Evolutionary conservation across 2,113 vertebrate genomes (phyloP), one percentile per base, ranked within the genome.

Genomic region (Otocyon megalotis): DNA sequence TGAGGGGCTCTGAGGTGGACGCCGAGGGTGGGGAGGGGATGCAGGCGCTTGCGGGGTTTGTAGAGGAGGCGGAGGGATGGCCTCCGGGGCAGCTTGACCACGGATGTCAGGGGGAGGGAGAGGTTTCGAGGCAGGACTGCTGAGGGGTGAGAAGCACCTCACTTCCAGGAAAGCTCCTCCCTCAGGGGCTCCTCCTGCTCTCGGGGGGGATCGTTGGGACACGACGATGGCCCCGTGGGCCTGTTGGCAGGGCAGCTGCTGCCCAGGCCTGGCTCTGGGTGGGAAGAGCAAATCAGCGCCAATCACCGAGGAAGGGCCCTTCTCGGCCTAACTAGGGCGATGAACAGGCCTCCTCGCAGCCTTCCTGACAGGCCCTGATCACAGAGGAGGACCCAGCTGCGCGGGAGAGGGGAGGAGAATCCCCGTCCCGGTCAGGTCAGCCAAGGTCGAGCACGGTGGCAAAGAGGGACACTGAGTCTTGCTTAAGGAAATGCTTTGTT

Each of bases 51-150:
- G 13, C 14, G 37, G 37, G 79, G 20, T 28, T 8, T 2, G 10
- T 4, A 1, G 28, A 30, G 15, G 14, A 62, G 48, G 48, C 11
- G 0, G 53, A 5, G 19, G 5, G 32, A 15, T 11, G n/a, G 14
- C 4, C 32, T 1, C 0, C 0, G 1, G 26, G 60, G 60, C 0
- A 0, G 14, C 26, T 10, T 35, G 56, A 14, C 20, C 63, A 8
- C 43, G 8, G 26, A 5, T 11, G 3, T 13, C 26, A 22, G 30
- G 24, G 11, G 54, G n/a, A 28, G 63, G 54, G 48, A 13, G 32
- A 81, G 5, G 12, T 54, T 12, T 48, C 5, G 10, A 10, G 32
- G 62, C n/a, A 8, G 19, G 11, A 14, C 14, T 24, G 43, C 54
- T 48, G 37, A 15, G 30, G 30, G 28, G 12, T n/a, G 86, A 20